Evolutionary conservation across 2,113 vertebrate genomes (phyloP), one percentile per base, ranked within the genome.

Genomic region (Garra rufa): DNA sequence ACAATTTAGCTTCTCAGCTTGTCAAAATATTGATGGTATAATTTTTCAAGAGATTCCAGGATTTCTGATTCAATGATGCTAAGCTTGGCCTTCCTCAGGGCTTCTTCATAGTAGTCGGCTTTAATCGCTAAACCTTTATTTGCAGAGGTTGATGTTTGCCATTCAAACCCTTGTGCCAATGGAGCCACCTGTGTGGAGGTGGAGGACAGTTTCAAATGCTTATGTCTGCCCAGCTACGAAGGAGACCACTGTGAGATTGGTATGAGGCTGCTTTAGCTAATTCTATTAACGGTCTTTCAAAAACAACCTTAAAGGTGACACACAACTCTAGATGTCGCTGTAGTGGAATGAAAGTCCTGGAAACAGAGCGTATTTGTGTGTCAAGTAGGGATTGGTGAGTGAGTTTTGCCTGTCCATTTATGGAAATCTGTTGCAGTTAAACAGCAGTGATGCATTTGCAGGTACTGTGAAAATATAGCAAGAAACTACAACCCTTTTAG

Each of bases 221-320:
- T 99, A 96, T 99, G 98, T 96, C 98, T 99, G 95, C 97, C 98
- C 94, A 99, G 97, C 97, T 99, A 99, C 92, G 96, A 95, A 97
- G 98, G 98, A 93, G 92, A 97, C 94, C 96, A 91, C 93, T 99
- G 98, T 95, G 95, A 99, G 94, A 96, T 96, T 88, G 98, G 98
- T 99, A 99, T 87, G 97, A 95, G 94, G 95, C 88, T 87, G 97
- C 97, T 99, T 97, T 95, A 96, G 96, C 97, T 97, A 95, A 97
- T 91, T 92, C 89, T 90, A 96, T 96, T 98, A 97, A 94, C 92
- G 85, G 94, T 92, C 91, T 86, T 88, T 87, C 85, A 88, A 90
- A 94, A 91, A 90, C 88, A 92, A 74, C 43, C 79, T 41, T 76
- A 61, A 78, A 75, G 57, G 85, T 59, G 48, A 34, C 69, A 76